Evolutionary conservation across 2,888 invertebrate species (phyloP), one percentile per base, ranked within the genome.

Genomic region (Phragmatobia fuliginosa): DNA sequence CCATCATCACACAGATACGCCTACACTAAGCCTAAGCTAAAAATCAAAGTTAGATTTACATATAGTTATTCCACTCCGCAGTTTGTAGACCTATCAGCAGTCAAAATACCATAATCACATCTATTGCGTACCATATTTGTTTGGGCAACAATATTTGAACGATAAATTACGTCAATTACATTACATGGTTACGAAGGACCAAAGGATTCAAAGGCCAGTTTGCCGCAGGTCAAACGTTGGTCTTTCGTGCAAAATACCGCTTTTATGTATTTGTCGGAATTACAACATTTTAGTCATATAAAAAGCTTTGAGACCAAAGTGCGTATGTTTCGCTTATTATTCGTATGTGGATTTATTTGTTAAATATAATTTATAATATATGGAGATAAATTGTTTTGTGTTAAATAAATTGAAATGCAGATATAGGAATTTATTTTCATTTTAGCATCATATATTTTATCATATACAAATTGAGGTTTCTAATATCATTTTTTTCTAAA

Each of bases 131-230:
- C 38, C 32, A 67, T 73, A 71, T 81, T 81, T 75, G 32, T 59
- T 79, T 73, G 76, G 81, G 79, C 32, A 59, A 66, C 62, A 65
- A 58, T 77, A 72, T 73, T 78, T 72, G 73, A 32, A 68, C 72
- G 49, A 71, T 73, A 79, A 73, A 79, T 71, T 64, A 70, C 33
- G 63, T 52, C 66, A 76, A 81, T 79, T 76, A 70, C 68, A 71
- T 76, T 76, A 79, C 71, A 67, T 69, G 79, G 76, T 81, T 74
- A 52, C 70, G 68, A 76, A 73, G 76, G 71, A 67, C 67, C 59
- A 25, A 49, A 49, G 68, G 70, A 33, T 70, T 2, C 58, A 63
- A 18, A 58, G 70, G 70, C 61, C 66, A 68, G 31, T 65, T 59
- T 52, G 65, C 59, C 67, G 59, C 21, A 32, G 65, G 56, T 72